phyloP scores from a whole-genome alignment of 2,888 invertebrate species.

The Bruchidius siliquastri region DNA sequence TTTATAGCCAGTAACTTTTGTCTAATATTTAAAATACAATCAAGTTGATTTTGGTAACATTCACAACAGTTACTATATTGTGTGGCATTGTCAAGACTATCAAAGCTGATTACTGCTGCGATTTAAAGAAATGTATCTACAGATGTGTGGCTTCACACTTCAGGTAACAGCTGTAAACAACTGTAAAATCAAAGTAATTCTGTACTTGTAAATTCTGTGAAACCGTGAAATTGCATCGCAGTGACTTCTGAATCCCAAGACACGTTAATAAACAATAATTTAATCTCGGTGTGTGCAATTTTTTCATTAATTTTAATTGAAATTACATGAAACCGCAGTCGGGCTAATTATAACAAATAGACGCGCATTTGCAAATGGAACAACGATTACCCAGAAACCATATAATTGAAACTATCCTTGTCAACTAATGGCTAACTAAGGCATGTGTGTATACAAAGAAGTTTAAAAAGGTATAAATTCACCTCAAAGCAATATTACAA shows the following conservation, averaged over 20 bases:
- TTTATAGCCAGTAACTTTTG: too few species aligned
- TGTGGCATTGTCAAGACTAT: too few species aligned
- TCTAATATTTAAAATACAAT: too few species aligned
- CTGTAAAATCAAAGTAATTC: background rate
- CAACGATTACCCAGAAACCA: background rate
- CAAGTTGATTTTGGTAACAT: too few species aligned
- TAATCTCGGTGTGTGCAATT: background rate
- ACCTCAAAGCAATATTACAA: too few species aligned
- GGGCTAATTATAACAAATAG: background rate
- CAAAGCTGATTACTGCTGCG: too few species aligned
- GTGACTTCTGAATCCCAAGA: background rate
- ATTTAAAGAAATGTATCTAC: too few species aligned
- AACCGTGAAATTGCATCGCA: background rate
- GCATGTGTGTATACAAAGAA: background rate
- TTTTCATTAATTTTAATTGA: background rate
- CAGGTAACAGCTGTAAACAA: too few species aligned
- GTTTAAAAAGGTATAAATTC: background rate
- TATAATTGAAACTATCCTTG: background rate
- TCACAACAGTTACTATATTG: too few species aligned
- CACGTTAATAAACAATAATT: background rate
- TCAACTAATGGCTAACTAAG: background rate
- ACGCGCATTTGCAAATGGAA: background rate
- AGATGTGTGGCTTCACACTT: too few species aligned
- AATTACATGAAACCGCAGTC: background rate
- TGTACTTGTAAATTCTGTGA: background rate